Percentiles rank a stretch among this genome's conserved stretches.
Evolutionary conservation across 2,888 invertebrate species (phyloP).

Genomic region (Drosophila antonietae): DNA sequence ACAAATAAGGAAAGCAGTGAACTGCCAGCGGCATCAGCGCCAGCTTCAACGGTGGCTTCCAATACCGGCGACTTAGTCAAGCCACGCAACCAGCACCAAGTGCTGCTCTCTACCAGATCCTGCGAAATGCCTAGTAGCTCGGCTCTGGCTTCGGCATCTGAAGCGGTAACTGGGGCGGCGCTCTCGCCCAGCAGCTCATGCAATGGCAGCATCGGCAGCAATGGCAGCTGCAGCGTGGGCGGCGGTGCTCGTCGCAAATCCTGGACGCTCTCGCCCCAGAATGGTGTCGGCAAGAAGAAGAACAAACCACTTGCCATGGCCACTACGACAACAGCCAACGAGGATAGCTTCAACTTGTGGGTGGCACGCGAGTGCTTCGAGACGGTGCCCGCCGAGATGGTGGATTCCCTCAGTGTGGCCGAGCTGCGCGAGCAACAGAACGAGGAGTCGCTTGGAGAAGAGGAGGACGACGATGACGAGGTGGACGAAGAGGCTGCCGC

Average conservation of each 20-base stretch:
- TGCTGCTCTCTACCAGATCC: conserved; percentile 77
- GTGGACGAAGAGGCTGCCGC: conserved; percentile 76
- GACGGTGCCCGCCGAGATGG: conserved; percentile 83
- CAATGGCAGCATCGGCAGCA: conserved; percentile 81
- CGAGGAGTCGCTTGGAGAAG: conserved; percentile 49
- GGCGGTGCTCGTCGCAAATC: conserved; percentile 82
- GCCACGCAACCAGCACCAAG: conserved; percentile 59
- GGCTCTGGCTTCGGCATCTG: conserved; percentile 19
- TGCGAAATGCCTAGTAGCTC: conserved; percentile 68
- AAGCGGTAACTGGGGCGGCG: conserved; percentile 25
- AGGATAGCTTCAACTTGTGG: conserved; percentile 82
- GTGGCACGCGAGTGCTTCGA: conserved; percentile 84
- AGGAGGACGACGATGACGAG: conserved; percentile 47
- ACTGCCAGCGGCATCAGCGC: background rate
- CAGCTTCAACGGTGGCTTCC: background rate
- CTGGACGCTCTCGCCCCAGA: conserved; percentile 81
- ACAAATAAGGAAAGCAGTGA: conserved; percentile 55
- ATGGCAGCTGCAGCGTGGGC: conserved; percentile 77
- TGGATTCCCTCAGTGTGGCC: conserved; percentile 67
- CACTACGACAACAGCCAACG: conserved; percentile 80
- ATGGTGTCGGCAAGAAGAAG: conserved; percentile 88
- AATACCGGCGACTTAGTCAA: background rate
- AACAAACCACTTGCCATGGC: conserved; percentile 85
- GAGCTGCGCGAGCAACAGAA: conserved; percentile 64
- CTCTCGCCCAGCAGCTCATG: conserved; percentile 80